Evolutionary conservation across 2,113 vertebrate species (phyloP).

Genomic region (Neopipo cinnamomea): DNA sequence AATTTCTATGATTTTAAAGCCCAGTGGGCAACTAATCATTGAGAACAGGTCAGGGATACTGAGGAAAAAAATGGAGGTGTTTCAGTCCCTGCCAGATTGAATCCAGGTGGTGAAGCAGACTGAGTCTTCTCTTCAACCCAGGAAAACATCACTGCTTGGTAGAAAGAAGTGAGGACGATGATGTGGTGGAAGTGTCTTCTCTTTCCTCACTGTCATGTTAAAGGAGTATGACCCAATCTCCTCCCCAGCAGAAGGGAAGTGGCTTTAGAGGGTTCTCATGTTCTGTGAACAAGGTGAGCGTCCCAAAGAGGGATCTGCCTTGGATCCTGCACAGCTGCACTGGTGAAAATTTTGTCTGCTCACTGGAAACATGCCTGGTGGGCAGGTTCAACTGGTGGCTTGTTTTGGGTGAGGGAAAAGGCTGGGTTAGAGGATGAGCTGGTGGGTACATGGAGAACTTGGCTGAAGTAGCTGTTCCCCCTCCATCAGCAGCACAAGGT

Average conservation of each 20-base stretch:
- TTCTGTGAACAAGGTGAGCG: not conserved
- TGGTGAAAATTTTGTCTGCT: fast-evolving
- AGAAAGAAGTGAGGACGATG: not conserved
- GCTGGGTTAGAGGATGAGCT: not conserved
- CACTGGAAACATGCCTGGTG: fast-evolving
- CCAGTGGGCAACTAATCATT: not conserved
- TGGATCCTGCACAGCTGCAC: not conserved
- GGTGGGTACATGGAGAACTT: not conserved
- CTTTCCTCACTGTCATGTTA: not conserved
- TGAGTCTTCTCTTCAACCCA: not conserved
- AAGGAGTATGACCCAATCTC: not conserved
- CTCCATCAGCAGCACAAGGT: fast-evolving
- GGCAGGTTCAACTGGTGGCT: fast-evolving
- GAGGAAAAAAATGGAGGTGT: not conserved
- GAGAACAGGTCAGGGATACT: not conserved
- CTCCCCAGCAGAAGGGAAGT: not conserved
- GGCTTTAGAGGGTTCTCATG: not conserved
- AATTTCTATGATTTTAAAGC: not conserved
- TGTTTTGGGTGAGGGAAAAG: not conserved
- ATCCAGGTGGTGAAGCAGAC: not conserved
- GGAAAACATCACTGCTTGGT: not conserved
- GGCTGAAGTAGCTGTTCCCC: not conserved
- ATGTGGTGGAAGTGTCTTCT: not conserved
- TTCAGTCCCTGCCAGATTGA: too few species aligned
- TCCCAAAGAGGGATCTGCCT: not conserved